Evolutionary conservation across 2,113 vertebrate species (phyloP).

Genomic region (Stegastes partitus): DNA sequence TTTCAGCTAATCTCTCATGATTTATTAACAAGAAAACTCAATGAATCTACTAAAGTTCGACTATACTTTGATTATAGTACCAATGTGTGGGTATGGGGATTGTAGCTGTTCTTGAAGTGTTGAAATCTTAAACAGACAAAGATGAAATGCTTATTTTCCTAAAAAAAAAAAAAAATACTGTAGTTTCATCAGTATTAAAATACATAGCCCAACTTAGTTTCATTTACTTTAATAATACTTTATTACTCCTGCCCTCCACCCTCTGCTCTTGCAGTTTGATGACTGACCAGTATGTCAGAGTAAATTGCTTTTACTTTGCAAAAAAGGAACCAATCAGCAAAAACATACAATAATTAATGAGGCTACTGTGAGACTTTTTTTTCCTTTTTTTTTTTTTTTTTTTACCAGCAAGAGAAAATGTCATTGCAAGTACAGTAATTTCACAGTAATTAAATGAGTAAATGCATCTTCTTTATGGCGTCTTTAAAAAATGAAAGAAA

Average conservation of each 20-base stretch:
- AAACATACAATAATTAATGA: not conserved
- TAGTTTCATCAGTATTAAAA: too few species aligned
- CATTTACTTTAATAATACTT: not conserved
- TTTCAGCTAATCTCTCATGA: not conserved
- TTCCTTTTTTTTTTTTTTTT: too few species aligned
- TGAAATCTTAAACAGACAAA: too few species aligned
- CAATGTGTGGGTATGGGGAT: too few species aligned
- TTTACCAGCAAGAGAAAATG: conserved; percentile 4
- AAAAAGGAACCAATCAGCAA: not conserved
- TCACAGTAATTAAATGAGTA: conserved; percentile 55
- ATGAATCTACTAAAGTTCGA: not conserved
- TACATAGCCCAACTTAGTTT: too few species aligned
- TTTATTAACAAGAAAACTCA: conserved; percentile 2
- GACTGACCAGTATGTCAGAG: not conserved
- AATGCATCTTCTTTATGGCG: conserved; percentile 28
- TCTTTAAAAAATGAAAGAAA: conserved; percentile 20
- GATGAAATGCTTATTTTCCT: too few species aligned
- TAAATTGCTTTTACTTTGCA: not conserved
- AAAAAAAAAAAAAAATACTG: too few species aligned
- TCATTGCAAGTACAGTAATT: conserved; percentile 52
- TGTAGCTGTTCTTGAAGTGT: too few species aligned
- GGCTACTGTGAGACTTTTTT: not conserved
- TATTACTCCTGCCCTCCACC: not conserved
- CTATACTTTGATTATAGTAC: not conserved
- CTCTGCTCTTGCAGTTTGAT: not conserved